phyloP scores from a whole-genome alignment of 1,140 invertebrate species.

The Zaprionus kolodkinae region DNA sequence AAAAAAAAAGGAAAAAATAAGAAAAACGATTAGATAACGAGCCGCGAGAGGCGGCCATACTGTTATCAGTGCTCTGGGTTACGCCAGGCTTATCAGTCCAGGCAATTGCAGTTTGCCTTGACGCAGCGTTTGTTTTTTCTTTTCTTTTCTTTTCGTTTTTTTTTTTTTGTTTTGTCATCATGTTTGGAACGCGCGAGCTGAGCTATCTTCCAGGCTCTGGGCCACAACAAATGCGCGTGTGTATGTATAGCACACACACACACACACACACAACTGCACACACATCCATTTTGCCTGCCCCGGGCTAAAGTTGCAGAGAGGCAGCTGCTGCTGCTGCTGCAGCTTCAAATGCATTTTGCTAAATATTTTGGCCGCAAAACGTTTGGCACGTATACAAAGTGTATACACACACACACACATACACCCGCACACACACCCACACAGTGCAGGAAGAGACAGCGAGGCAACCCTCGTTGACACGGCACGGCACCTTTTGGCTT shows the following conservation, averaged over 20 bases:
- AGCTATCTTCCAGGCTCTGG: conserved; percentile 38
- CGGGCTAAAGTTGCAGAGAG: not conserved
- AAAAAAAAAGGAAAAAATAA: not conserved
- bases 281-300: conserved; percentile 17
- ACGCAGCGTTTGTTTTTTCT: not conserved
- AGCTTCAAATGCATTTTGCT: conserved; percentile 22
- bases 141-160: not conserved
- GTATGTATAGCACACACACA: conserved; percentile 13
- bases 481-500: conserved; percentile 39
- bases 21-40: conserved; percentile 45
- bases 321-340: conserved; percentile 9
- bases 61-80: conserved; percentile 4
- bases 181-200: conserved; percentile 20
- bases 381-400: conserved; percentile 4
- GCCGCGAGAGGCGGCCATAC: conserved; percentile 6
- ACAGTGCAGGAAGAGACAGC: conserved; percentile 28
- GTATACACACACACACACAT: conserved; percentile 3
- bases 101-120: conserved; percentile 3
- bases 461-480: conserved; percentile 60
- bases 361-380: conserved; percentile 9
- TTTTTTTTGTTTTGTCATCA: not conserved
- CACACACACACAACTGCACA: conserved; percentile 29
- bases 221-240: conserved; percentile 28
- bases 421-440: conserved; percentile 10
- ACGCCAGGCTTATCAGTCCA: conserved; percentile 4